Evolutionary conservation across 2,888 invertebrate genomes (phyloP), one percentile per base, ranked within the genome.

Genomic region (Ptilodon capucinus): DNA sequence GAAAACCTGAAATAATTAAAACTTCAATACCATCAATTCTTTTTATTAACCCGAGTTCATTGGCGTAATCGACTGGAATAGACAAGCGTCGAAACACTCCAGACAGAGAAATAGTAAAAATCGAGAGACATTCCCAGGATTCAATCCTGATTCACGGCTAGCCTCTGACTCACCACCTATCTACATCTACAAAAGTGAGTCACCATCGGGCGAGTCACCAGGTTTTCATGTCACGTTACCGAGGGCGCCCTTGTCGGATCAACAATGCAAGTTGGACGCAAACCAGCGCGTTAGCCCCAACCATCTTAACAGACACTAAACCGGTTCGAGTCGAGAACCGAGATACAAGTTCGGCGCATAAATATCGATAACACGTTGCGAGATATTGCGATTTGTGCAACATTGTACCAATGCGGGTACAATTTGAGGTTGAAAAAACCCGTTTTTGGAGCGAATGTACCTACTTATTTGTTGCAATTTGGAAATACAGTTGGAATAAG

Each of bases 131-230:
- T 75, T 71, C 68, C 58, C 64, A 61, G 61, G 67, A 70, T 64
- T 42, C 43, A 49, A 58, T 69, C 70, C 68, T 74, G 79, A 74
- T 66, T 73, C 71, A 74, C 66, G 50, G 51, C 54, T 55, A 59
- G 60, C 56, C 53, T 57, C 60, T 71, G 71, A 73, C 64, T 76
- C 71, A 76, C 68, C 60, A 19, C 44, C 44, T 57, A 56, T 57
- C 52, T 48, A 54, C 55, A 57, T 64, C 57, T 69, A 59, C 49
- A 57, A 34, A 51, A 57, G 44, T 78, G 78, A 78, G 48, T 79
- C 78, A 76, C 62, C 42, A 49, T 13, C 59, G 45, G 46, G 47
- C 57, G 51, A 68, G 57, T 57, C 57, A 41, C 42, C 38, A 50
- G 32, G 46, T 45, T 38, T 44, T 40, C 48, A 38, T 19, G 43